phyloP scores from a whole-genome alignment of 2,113 vertebrate genomes.

The Cyphotilapia sp. region DNA sequence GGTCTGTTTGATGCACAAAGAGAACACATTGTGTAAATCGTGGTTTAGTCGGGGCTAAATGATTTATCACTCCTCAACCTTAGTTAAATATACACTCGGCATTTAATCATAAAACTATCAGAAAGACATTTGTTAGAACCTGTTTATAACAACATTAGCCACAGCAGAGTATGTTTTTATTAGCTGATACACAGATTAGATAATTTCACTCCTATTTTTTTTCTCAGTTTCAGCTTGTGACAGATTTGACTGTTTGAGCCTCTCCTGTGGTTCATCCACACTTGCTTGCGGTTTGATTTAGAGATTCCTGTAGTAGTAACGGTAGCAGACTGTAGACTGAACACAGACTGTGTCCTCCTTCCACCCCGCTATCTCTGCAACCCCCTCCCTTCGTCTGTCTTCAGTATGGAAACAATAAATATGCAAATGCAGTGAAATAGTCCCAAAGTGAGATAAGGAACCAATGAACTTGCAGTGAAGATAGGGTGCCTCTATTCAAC shows the following conservation, averaged over 20 bases:
- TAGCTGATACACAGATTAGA: background rate
- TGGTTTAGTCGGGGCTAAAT: background rate
- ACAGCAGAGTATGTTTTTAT: background rate
- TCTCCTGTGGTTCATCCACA: background rate
- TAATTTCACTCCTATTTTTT: background rate
- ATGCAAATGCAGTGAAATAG: conserved; percentile 45
- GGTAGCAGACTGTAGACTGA: background rate
- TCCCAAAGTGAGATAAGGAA: conserved; percentile 39
- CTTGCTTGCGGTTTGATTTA: background rate
- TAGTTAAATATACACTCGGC: background rate
- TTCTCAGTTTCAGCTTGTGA: background rate
- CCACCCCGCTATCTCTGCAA: background rate
- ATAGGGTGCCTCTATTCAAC: conserved; percentile 19
- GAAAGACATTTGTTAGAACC: background rate
- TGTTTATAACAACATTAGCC: background rate
- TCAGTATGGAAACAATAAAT: conserved; percentile 48
- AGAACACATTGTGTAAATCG: background rate
- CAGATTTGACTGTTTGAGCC: background rate
- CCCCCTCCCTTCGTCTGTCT: background rate
- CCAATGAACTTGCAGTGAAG: conserved; percentile 18
- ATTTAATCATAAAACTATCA: background rate
- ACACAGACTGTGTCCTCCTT: background rate
- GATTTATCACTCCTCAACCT: background rate
- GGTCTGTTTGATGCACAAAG: background rate
- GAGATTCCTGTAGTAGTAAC: background rate